These are phyloP conservation scores for Anabacerthia variegaticeps DNA, from an alignment of 2,797 vertebrate species.

Conservation along the genomic window DNA sequence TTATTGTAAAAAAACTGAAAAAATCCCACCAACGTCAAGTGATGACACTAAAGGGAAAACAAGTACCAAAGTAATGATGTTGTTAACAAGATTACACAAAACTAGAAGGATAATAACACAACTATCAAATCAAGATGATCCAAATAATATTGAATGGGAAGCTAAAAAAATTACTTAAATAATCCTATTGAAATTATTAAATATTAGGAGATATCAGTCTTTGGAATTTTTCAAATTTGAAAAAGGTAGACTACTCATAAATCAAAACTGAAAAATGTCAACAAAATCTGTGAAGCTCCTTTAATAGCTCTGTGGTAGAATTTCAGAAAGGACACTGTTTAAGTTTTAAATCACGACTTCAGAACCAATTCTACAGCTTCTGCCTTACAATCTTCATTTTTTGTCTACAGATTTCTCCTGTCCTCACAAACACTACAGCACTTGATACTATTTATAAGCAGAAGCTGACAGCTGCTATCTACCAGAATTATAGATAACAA, in stretches of 20 bases:
- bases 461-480: slow-evolving; percentile 47
- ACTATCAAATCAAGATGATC: background rate
- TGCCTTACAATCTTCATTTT: background rate
- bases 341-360: background rate
- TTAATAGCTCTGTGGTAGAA: background rate
- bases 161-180: background rate
- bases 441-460: slow-evolving; percentile 48
- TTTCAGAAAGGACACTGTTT: background rate
- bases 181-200: background rate
- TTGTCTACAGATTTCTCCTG: background rate
- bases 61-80: background rate
- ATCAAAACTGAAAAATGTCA: background rate
- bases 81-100: background rate
- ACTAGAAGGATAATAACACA: background rate
- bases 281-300: background rate
- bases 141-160: background rate
- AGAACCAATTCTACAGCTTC: slow-evolving; percentile 14
- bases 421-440: slow-evolving; percentile 26
- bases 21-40: background rate
- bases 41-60: background rate
- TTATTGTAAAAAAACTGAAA: background rate
- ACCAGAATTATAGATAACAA: slow-evolving; percentile 6
- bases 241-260: background rate
- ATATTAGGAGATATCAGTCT: background rate
- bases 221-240: background rate